A percentile compares a stretch with the other conserved stretches of the same genome.
These are phyloP conservation scores for Salticus scenicus DNA, from an alignment of 2,888 invertebrate species.

Conservation along the genomic window DNA sequence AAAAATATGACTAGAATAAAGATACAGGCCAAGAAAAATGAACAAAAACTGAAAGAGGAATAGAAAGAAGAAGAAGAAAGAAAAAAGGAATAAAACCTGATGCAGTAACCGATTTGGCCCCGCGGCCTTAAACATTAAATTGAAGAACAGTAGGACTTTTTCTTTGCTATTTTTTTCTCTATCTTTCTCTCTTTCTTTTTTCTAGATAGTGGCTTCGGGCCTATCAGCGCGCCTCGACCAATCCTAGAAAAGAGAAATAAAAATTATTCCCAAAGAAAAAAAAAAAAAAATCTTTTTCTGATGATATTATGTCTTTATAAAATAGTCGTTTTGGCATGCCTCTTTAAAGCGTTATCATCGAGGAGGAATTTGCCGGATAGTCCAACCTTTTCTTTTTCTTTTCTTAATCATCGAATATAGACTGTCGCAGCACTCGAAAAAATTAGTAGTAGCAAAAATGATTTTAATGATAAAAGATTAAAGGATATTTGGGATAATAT, in stretches of 20 bases:
- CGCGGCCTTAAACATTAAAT: conserved; percentile 38
- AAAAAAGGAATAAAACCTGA: conserved; percentile 28
- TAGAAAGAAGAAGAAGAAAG: conserved; percentile 15
- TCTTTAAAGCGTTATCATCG: conserved; percentile 27
- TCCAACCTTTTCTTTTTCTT: not conserved
- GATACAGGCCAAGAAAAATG: conserved; percentile 13
- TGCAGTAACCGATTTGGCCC: conserved; percentile 58
- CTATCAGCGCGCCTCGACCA: conserved; percentile 41
- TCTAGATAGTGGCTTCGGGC: conserved; percentile 19
- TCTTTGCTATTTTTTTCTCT: too few species aligned
- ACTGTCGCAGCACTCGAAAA: not conserved
- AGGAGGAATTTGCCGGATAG: not conserved
- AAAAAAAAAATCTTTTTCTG: not conserved
- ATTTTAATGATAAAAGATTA: too few species aligned
- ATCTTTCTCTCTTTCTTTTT: not conserved
- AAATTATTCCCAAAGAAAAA: conserved; percentile 20
- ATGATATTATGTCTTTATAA: conserved; percentile 20
- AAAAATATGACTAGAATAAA: conserved; percentile 25
- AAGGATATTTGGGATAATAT: too few species aligned
- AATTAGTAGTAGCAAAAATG: not conserved
- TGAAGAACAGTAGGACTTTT: conserved; percentile 27
- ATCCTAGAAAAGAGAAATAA: conserved; percentile 24
- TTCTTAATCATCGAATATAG: not conserved
- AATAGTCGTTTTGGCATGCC: conserved; percentile 21
- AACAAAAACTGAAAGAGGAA: conserved; percentile 1